phyloP scores from a whole-genome alignment of 2,797 vertebrate species.

The Gallirallus australis region DNA sequence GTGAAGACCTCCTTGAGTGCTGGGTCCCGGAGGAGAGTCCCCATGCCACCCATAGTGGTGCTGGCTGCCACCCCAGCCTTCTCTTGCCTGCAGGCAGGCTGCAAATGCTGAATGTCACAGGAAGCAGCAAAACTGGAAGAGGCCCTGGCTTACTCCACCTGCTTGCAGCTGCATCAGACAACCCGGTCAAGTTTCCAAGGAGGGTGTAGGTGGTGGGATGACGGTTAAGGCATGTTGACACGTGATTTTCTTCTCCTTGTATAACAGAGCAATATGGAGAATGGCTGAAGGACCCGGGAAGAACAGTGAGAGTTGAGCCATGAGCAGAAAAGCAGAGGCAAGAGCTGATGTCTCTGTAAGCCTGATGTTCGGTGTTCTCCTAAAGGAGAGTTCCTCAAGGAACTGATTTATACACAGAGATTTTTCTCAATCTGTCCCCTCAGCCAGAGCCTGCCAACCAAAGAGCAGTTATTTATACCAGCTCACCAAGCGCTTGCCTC shows the following conservation, averaged over 20 bases:
- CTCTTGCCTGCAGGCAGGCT: rapidly evolving
- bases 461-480: not conserved
- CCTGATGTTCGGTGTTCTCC: not conserved
- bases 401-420: not conserved
- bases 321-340: not conserved
- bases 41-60: not conserved
- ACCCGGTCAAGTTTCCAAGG: not conserved
- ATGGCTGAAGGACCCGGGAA: not conserved
- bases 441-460: not conserved
- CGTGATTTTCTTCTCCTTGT: not conserved
- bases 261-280: not conserved
- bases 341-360: not conserved
- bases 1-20: not conserved
- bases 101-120: rapidly evolving
- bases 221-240: not conserved
- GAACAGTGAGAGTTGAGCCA: not conserved
- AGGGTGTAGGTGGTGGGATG: not conserved
- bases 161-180: rapidly evolving
- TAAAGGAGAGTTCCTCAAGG: not conserved
- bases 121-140: not conserved
- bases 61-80: not conserved
- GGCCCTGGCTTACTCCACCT: rapidly evolving
- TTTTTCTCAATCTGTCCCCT: not conserved
- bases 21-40: rapidly evolving
- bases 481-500: not conserved